A percentile compares a stretch with the other conserved stretches of the same genome.
Evolutionary conservation across 2,113 vertebrate genomes (phyloP).

Genomic region (Tor tambroides): DNA sequence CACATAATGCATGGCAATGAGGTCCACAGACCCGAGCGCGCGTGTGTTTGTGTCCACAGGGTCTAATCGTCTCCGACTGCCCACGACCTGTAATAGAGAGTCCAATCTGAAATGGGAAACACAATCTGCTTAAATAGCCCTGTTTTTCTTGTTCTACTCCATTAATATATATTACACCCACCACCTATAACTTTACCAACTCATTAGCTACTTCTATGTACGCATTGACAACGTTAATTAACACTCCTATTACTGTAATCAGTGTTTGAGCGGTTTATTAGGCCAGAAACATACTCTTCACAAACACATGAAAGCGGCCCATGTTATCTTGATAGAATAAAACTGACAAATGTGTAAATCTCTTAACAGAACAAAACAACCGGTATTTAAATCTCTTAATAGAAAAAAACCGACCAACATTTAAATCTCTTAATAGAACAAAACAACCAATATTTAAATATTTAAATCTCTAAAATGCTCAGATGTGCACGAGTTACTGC

Average conservation of each 20-base stretch:
- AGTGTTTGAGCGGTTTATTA: not conserved
- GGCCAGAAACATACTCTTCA: not conserved
- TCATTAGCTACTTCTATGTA: conserved; percentile 32
- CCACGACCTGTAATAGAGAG: conserved; percentile 24
- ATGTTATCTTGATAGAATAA: not conserved
- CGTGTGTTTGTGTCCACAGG: conserved; percentile 28
- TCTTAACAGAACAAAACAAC: not conserved
- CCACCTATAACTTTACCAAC: conserved; percentile 34
- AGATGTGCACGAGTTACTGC: not conserved
- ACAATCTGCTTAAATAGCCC: conserved; percentile 16
- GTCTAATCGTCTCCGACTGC: conserved; percentile 42
- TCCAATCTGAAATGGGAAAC: conserved; percentile 11
- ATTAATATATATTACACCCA: conserved; percentile 34
- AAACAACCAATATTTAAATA: not conserved
- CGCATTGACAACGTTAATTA: not conserved
- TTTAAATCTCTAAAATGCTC: not conserved
- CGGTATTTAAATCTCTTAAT: not conserved
- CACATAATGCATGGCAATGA: conserved; percentile 65
- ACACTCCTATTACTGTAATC: not conserved
- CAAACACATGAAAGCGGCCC: not conserved
- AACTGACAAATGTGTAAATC: not conserved
- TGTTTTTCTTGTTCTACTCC: conserved; percentile 14
- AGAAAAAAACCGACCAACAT: not conserved
- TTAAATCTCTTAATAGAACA: not conserved
- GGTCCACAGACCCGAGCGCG: not conserved